Evolutionary conservation across 2,797 vertebrate genomes (phyloP).

Genomic region (Melanotaenia nigrans): DNA sequence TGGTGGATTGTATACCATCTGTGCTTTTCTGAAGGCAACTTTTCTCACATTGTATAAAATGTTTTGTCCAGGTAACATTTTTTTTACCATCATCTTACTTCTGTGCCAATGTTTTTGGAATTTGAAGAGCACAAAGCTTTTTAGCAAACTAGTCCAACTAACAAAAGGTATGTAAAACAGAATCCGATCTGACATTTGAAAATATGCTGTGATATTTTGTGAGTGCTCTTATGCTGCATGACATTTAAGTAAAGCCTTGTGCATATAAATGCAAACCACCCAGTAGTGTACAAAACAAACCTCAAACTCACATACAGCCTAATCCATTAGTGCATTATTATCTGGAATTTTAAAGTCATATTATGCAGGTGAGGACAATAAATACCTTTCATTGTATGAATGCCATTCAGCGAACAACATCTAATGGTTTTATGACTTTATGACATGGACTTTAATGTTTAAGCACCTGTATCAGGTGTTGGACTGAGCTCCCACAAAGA

Average conservation of each 20-base stretch:
- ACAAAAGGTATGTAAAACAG: neutral
- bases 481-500: conserved; percentile 8
- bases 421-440: neutral
- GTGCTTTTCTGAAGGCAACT: conserved; percentile 27
- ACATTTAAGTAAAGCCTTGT: conserved; percentile 13
- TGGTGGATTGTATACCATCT: conserved; percentile 45
- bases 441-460: neutral
- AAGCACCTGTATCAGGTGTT: conserved; percentile 12
- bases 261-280: neutral
- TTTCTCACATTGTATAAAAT: neutral
- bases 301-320: too few species aligned
- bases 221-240: conserved; percentile 27
- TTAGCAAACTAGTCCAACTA: too few species aligned
- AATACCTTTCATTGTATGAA: neutral
- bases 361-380: rapidly evolving
- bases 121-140: neutral
- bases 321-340: neutral
- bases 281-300: too few species aligned
- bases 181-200: neutral
- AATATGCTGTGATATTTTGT: conserved; percentile 26
- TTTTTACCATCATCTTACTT: neutral
- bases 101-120: neutral
- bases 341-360: neutral
- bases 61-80: too few species aligned
- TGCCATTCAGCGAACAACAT: neutral